These are phyloP conservation scores for Dasypogon diadema DNA, from an alignment of 2,888 invertebrate genomes.

Conservation along the genomic window DNA sequence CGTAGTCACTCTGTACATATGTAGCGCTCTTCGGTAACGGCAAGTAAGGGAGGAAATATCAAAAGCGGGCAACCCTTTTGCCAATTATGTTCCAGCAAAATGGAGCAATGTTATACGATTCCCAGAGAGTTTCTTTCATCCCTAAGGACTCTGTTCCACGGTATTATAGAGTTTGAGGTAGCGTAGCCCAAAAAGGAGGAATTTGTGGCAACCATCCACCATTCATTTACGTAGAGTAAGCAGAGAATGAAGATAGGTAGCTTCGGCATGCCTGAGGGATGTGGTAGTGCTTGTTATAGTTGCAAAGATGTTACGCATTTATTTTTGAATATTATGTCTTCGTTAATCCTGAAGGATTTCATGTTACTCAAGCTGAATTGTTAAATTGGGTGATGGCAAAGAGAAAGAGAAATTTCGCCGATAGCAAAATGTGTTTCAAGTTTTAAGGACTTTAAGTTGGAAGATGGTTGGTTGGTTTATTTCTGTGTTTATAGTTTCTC, in stretches of 20 bases:
- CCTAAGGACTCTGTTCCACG: slow-evolving; percentile 50
- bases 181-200: slow-evolving; percentile 30
- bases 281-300: slow-evolving; percentile 50
- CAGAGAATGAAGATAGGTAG: slow-evolving; percentile 16
- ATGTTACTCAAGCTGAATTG: slow-evolving; percentile 52
- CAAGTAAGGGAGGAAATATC: slow-evolving; percentile 36
- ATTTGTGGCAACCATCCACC: slow-evolving; percentile 46
- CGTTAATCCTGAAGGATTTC: slow-evolving; percentile 52
- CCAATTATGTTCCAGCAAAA: slow-evolving; percentile 59
- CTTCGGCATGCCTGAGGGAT: slow-evolving; percentile 45
- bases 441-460: slow-evolving; percentile 41
- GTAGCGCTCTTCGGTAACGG: slow-evolving; percentile 14
- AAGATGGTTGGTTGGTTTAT: slow-evolving; percentile 8
- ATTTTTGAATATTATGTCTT: slow-evolving; percentile 54
- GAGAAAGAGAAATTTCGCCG: slow-evolving; percentile 31
- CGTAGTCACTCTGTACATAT: slow-evolving; percentile 36
- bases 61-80: slow-evolving; percentile 57
- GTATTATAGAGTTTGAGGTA: slow-evolving; percentile 29
- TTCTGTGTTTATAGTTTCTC: not conserved
- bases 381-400: slow-evolving; percentile 48
- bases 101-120: slow-evolving; percentile 58
- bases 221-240: slow-evolving; percentile 30
- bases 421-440: slow-evolving; percentile 35
- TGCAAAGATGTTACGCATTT: slow-evolving; percentile 52
- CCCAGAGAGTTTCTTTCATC: slow-evolving; percentile 57